Evolutionary conservation across 92 coral and sea anemone genomes (phyloP), one percentile per base, ranked within the genome.

Genomic region (Epizoanthus rinbou): DNA sequence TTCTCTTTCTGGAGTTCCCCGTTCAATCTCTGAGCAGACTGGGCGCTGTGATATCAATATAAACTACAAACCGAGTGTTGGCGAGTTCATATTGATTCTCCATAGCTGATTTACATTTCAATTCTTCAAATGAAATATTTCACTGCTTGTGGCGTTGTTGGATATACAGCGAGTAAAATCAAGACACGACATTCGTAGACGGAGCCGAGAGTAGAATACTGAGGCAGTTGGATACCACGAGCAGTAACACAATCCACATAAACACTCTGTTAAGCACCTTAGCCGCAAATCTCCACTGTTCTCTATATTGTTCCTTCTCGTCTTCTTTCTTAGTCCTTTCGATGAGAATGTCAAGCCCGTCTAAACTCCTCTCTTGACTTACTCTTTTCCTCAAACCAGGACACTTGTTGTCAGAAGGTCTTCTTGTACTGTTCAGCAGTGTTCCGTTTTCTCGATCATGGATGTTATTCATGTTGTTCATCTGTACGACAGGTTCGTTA

Each of bases 211-310:
- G 64, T 11, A 93, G 75, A 23, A 91, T 91, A n/a, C 87, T 88
- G 19, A 93, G 91, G 41, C 94, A 91, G 68, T 93, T 93, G 65
- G 90, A 88, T 56, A 91, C 86, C 14, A 93, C 98, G 5, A 87
- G 80, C 35, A 87, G 17, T 45, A 93, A 72, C 23, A 93, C 93
- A 79, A 93, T 87, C 91, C 94, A 93, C 98, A 93, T 93, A 70
- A 93, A 93, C 39, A 93, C 65, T 17, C 91, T 86, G 67, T 93
- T 93, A 18, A 93, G 86, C 8, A 93, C 98, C 64, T 69, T 86
- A 54, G 98, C 98, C 2, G 98, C 98, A 76, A 93, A 93, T 22
- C 88, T 87, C 98, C 98, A 93, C 74, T 93, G 93, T 28, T 93
- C 94, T 19, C 88, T 59, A 58, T 85, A 86, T 8, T 63, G 81